phyloP scores from a whole-genome alignment of 2,113 vertebrate genomes.

The Pteropus alecto region DNA sequence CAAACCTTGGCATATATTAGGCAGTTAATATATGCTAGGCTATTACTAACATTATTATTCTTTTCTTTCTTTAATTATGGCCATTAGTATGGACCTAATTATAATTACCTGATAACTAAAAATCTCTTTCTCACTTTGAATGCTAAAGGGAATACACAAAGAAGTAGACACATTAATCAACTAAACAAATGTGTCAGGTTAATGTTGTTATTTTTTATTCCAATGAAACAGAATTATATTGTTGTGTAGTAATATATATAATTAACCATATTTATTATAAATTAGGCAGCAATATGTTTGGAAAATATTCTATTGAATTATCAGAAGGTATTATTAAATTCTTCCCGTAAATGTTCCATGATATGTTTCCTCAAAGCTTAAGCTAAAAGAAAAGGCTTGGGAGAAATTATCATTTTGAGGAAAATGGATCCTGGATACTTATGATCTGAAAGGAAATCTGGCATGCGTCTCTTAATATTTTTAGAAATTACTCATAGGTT shows the following conservation, averaged over 20 bases:
- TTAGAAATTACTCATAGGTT: conserved; percentile 42
- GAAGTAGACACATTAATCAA: conserved; percentile 32
- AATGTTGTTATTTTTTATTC: conserved; percentile 24
- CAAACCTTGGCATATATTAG: not conserved
- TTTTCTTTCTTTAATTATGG: conserved; percentile 35
- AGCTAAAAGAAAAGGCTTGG: conserved; percentile 2
- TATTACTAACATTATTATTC: not conserved
- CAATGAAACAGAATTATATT: conserved; percentile 15
- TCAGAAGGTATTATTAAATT: conserved; percentile 19
- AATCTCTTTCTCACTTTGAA: conserved; percentile 15
- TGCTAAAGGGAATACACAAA: conserved; percentile 39
- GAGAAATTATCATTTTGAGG: conserved; percentile 36
- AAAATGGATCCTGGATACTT: conserved; percentile 6
- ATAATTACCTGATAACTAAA: conserved; percentile 45
- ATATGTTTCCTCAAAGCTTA: conserved; percentile 27
- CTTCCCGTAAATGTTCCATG: conserved; percentile 2
- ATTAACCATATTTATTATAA: conserved; percentile 46
- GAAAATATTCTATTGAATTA: conserved; percentile 42
- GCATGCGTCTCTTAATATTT: not conserved
- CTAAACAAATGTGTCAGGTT: conserved; percentile 22
- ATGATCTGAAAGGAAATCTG: conserved; percentile 28
- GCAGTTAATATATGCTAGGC: not conserved
- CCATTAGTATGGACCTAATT: conserved; percentile 48
- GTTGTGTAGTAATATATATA: not conserved
- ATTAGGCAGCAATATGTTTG: conserved; percentile 25